Percentiles rank a stretch among this genome's conserved stretches.
phyloP scores from a whole-genome alignment of 2,797 vertebrate species.

The Calcarius lapponicus region DNA sequence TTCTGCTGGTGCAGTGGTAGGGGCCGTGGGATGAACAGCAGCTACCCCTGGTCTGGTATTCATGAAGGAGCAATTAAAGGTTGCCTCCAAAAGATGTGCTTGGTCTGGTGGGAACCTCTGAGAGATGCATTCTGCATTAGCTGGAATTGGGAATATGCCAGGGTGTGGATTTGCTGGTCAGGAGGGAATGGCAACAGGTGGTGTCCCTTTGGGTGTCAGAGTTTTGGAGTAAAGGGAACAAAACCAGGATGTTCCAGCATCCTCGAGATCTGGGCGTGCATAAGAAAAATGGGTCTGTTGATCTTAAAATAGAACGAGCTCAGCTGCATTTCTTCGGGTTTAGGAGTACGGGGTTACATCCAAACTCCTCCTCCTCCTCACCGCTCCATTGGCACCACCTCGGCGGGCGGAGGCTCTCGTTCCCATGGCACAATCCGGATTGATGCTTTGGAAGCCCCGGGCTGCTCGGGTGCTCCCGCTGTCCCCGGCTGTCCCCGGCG shows the following conservation, averaged over 20 bases:
- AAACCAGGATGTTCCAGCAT: background rate
- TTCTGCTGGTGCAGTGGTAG: background rate
- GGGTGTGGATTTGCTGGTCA: background rate
- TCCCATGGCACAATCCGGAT: background rate
- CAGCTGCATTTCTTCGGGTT: background rate
- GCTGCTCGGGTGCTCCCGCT: background rate
- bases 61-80: background rate
- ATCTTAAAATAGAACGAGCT: background rate
- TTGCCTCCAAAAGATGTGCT: background rate
- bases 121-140: background rate
- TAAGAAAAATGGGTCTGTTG: background rate
- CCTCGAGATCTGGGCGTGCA: background rate
- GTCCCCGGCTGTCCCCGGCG: background rate
- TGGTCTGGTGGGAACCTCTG: background rate
- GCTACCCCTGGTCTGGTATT: accelerated
- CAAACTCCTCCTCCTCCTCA: background rate
- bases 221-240: background rate
- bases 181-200: background rate
- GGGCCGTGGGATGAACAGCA: background rate
- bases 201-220: accelerated
- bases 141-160: background rate
- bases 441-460: accelerated
- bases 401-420: background rate
- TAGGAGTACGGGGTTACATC: background rate
- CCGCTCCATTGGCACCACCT: background rate